phyloP scores from a whole-genome alignment of 2,113 vertebrate genomes.

The Salvelinus alpinus region DNA sequence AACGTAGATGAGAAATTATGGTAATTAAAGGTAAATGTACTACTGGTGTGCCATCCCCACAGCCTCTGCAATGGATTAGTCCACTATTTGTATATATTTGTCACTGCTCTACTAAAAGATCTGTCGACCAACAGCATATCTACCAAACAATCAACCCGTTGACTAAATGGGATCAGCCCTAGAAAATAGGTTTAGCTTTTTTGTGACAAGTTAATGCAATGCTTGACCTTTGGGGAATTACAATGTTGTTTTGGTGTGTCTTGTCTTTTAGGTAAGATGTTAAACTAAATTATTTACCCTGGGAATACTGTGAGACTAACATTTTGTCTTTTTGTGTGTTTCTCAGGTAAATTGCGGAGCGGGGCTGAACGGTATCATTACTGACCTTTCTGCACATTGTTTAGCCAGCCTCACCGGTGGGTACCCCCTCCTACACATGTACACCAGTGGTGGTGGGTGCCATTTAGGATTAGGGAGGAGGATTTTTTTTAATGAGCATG shows the following conservation, averaged over 20 bases:
- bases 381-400: constrained; percentile 4
- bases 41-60: too few species aligned
- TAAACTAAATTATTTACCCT: not conserved
- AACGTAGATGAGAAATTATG: too few species aligned
- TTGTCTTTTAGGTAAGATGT: not conserved
- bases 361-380: not conserved
- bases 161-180: not conserved
- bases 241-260: not conserved
- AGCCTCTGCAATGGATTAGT: too few species aligned
- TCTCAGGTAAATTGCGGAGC: constrained; percentile 19
- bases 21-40: too few species aligned
- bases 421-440: not conserved
- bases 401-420: constrained; percentile 21
- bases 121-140: too few species aligned
- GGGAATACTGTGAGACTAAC: not conserved
- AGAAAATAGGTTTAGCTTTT: not conserved
- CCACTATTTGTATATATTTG: too few species aligned
- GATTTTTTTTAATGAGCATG: not conserved
- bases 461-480: too few species aligned
- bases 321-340: not conserved
- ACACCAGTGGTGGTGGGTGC: not conserved
- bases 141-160: too few species aligned
- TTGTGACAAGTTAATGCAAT: not conserved
- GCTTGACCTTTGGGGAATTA: not conserved
- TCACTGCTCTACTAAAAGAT: not conserved